Evolutionary conservation across 2,888 invertebrate genomes (phyloP).

Genomic region (Sinohyriopsis cumingii): DNA sequence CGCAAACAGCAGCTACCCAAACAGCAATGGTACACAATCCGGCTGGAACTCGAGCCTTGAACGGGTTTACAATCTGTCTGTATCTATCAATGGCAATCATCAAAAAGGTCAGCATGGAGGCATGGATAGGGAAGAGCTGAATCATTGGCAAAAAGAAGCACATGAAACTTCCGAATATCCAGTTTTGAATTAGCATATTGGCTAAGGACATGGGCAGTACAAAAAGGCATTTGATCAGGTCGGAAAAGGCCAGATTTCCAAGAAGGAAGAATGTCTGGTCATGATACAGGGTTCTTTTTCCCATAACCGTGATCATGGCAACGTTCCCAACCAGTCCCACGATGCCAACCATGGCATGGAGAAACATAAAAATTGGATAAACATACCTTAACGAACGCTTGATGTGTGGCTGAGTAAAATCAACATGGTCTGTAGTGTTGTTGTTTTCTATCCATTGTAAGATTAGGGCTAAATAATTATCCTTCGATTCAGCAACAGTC

Average conservation of each 20-base stretch:
- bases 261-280: slow-evolving; percentile 81
- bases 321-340: slow-evolving; percentile 78
- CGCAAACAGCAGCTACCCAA: slow-evolving; percentile 82
- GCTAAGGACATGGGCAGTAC: slow-evolving; percentile 81
- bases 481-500: slow-evolving; percentile 26
- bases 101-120: slow-evolving; percentile 81
- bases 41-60: slow-evolving; percentile 78
- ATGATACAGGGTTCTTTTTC: slow-evolving; percentile 75
- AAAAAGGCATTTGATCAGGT: slow-evolving; percentile 79
- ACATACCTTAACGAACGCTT: slow-evolving; percentile 74
- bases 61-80: slow-evolving; percentile 79
- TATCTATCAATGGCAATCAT: slow-evolving; percentile 81
- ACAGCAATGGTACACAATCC: slow-evolving; percentile 80
- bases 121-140: slow-evolving; percentile 83
- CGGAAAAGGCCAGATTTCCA: slow-evolving; percentile 80
- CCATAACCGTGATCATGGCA: slow-evolving; percentile 74
- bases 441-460: slow-evolving; percentile 27
- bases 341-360: slow-evolving; percentile 76
- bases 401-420: slow-evolving; percentile 78
- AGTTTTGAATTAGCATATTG: slow-evolving; percentile 81
- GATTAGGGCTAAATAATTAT: slow-evolving; percentile 38
- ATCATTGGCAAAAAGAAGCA: slow-evolving; percentile 84
- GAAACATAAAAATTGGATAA: slow-evolving; percentile 78
- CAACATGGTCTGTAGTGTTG: slow-evolving; percentile 72
- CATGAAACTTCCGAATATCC: slow-evolving; percentile 82